Evolutionary conservation across 2,113 vertebrate genomes (phyloP), one percentile per base, ranked within the genome.

Genomic region (Crotalus viridis): DNA sequence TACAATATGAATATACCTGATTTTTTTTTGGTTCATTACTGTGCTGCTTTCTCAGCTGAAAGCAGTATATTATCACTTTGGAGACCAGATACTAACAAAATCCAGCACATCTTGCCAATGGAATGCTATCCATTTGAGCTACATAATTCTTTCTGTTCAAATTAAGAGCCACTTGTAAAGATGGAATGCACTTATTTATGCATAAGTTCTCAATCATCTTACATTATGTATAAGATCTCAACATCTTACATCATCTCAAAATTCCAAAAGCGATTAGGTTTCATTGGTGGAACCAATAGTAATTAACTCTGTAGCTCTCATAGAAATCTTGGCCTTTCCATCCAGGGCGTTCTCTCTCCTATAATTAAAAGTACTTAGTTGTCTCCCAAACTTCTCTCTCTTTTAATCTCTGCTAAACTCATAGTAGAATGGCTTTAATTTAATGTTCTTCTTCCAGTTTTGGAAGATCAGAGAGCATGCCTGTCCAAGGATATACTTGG

Each of bases 71-170:
- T 26, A 39, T 69, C 10, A 90, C 91, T 92, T 55, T 59, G 4
- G 39, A 94, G 90, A 0, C 3, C 0, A 12, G 0, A 0, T 12
- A 54, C n/a, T 0, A 0, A 81, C 48, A 26, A 54, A 54, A 88
- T 54, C 19, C 48, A 92, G 1, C n/a, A 6, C n/a, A 54, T 24
- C 7, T 87, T 87, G 24, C 33, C 4, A 13, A 19, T 8, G 81
- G 54, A 46, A n/a, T 55, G 51, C 13, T 39, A 55, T 39, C 21
- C 4, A 26, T 22, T 91, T 86, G 55, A 86, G 21, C 55, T 43
- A 55, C 19, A 51, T 33, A 24, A 52, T 52, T 54, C 13, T n/a
- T 54, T 87, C 19, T 19, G 51, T n/a, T 69, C 33, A 81, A 81
- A 43, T 81, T 91, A 39, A n/a, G 10, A 56, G 48, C 21, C 12